phyloP scores from a whole-genome alignment of 2,113 vertebrate genomes.

The Kryptolebias marmoratus region DNA sequence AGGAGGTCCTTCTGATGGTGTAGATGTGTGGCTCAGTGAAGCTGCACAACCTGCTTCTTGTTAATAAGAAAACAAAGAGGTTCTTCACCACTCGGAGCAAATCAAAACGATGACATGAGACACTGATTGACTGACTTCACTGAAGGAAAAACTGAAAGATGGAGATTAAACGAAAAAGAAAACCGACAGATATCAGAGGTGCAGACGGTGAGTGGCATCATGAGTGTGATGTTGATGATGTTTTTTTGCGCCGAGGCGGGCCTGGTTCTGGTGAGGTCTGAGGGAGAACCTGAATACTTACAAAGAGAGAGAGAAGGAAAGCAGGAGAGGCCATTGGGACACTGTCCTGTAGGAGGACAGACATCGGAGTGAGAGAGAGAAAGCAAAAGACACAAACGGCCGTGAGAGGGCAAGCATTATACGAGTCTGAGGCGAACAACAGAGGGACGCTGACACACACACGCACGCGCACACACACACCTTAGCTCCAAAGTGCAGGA shows the following conservation, averaged over 20 bases:
- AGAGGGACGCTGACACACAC: neutral
- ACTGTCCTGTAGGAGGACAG: constrained; percentile 99
- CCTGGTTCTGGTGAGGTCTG: constrained; percentile 65
- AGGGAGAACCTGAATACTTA: constrained; percentile 92
- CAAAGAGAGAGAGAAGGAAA: constrained; percentile 99
- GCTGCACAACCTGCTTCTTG: neutral
- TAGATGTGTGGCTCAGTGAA: neutral
- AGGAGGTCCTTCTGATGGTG: neutral
- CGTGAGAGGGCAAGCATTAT: constrained; percentile 64
- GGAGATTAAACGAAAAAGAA: constrained; percentile 15
- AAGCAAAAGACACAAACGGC: constrained; percentile 70
- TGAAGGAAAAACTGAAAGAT: neutral
- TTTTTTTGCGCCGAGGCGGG: constrained; percentile 27
- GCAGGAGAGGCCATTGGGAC: constrained; percentile 99
- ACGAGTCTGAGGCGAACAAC: constrained; percentile 47
- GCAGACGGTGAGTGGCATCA: constrained; percentile 6
- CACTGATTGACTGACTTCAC: neutral
- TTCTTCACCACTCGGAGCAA: no score
- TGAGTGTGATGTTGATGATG: constrained; percentile 12
- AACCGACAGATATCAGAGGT: neutral
- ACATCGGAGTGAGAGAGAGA: constrained; percentile 84
- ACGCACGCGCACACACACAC: neutral
- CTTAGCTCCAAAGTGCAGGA: no score
- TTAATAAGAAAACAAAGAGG: neutral
- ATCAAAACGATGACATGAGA: neutral